Evolutionary conservation across 2,888 invertebrate species (phyloP).

Genomic region (Cacoxenus indagator): DNA sequence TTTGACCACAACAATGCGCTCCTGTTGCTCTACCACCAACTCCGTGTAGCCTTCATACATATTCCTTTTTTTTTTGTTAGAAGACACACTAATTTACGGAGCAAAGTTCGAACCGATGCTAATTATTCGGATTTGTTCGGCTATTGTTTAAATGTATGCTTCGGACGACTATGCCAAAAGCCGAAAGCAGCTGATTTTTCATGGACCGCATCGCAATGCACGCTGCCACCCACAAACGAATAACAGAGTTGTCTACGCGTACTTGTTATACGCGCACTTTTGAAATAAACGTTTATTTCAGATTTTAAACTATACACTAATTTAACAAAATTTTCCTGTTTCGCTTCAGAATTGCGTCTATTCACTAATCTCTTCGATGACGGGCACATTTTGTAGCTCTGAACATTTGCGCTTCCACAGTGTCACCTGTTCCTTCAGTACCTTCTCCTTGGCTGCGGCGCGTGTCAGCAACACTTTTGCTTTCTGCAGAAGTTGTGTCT

Average conservation of each 20-base stretch:
- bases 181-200: constrained; percentile 4
- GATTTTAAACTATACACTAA: constrained; percentile 38
- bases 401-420: constrained; percentile 70
- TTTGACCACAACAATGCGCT: constrained; percentile 75
- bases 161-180: not conserved
- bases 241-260: not conserved
- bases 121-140: not conserved
- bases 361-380: constrained; percentile 71
- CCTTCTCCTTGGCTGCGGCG: constrained; percentile 77
- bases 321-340: constrained; percentile 39
- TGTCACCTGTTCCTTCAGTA: constrained; percentile 73
- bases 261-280: not conserved
- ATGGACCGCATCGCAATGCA: not conserved
- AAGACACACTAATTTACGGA: not conserved
- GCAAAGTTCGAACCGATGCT: constrained; percentile 34
- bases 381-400: constrained; percentile 71
- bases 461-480: constrained; percentile 77
- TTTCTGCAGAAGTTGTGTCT: constrained; percentile 75
- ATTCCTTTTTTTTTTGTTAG: not conserved
- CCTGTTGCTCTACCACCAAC: constrained; percentile 65
- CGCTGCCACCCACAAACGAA: not conserved
- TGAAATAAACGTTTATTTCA: constrained; percentile 9
- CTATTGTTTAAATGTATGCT: not conserved
- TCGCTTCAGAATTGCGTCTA: constrained; percentile 37
- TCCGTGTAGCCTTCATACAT: constrained; percentile 55